Base-by-base conservation (phyloP, 2,113 vertebrate species). In the Chionodraco myersi region DNA sequence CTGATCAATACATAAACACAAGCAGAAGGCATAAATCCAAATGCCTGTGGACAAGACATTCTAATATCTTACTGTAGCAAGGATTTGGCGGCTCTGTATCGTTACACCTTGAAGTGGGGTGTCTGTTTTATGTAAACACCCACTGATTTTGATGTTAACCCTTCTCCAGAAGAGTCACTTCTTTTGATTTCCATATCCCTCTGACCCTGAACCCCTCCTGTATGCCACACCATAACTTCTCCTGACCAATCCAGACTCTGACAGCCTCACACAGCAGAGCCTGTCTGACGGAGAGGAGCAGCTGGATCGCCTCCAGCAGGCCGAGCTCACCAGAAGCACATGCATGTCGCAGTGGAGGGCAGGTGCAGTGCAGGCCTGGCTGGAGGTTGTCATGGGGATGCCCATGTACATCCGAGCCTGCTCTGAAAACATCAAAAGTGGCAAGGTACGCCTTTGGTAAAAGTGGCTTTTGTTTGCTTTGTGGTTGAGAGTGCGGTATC, bases 301-400 rank as follows among this genome's bases (percentile, higher is more conserved):
- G 91, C 74, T 93, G 91, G 96, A 97, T 86, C 93, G 95, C 72
- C 94, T 96, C 75, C 95, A 96, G 90, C 96, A 96, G 78, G 95
- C 94, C 45, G 95, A 96, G 91, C 94, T 96, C 57, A 95, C 95
- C 16, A 89, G 95, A 67, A 93, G 86, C 80, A 96, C 93, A 0
- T 95, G 96, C 88, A 97, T 97, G 96, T 96, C 96, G 1, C 94
- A 89, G 76, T 97, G 96, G 96, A 95, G 95, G 89, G 96, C 96
- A 0, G 94, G 96, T 54, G 92, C 95, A 0, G 95, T 97, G 52
- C 96, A 95, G 92, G 95, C 96, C 84, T 97, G 96, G 96, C 95
- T 97, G 84, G 96, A 97, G 89, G 95, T 97, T 74, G 95, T 96
- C 90, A 96, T 97, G 96, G 96, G 96, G 69, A 96, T 97, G 96